Percentiles rank a stretch among this genome's conserved stretches.
Evolutionary conservation across 2,888 invertebrate species (phyloP).

Genomic region (Junonia oenone): DNA sequence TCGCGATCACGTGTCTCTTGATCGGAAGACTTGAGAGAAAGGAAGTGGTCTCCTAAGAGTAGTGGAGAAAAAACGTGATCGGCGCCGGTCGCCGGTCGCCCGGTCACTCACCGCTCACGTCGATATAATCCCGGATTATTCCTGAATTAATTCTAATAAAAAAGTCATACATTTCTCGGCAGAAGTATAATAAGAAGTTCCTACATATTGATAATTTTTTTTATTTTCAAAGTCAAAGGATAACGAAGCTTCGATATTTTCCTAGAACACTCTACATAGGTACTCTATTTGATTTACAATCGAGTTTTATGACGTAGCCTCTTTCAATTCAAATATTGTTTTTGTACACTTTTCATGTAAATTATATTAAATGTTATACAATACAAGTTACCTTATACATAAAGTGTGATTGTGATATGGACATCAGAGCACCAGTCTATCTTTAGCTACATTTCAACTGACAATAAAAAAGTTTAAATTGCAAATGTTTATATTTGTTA

Average conservation of each 20-base stretch:
- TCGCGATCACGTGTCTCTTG: slow-evolving; percentile 43
- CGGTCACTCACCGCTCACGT: slow-evolving; percentile 50
- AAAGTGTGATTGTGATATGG: no score
- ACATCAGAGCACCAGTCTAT: no score
- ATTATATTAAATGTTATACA: no score
- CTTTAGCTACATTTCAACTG: no score
- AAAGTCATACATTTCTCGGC: slow-evolving; percentile 25
- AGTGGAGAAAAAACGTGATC: slow-evolving; percentile 37
- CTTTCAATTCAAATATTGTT: background rate
- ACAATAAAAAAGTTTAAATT: no score
- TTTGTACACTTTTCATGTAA: background rate
- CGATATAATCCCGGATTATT: slow-evolving; percentile 25
- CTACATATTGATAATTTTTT: slow-evolving; percentile 22
- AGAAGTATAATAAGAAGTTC: slow-evolving; percentile 23
- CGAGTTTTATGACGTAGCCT: background rate
- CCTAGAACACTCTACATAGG: slow-evolving; percentile 2
- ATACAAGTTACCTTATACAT: no score
- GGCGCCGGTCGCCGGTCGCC: slow-evolving; percentile 27
- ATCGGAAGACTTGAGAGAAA: slow-evolving; percentile 37
- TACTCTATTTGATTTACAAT: background rate
- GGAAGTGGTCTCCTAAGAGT: slow-evolving; percentile 29
- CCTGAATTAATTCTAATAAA: slow-evolving; percentile 25
- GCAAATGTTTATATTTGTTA: no score
- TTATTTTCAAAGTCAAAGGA: slow-evolving; percentile 11
- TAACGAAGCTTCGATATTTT: background rate